Base-by-base conservation (phyloP, 2,888 invertebrate genomes). In the Pemphredon lugubris region DNA sequence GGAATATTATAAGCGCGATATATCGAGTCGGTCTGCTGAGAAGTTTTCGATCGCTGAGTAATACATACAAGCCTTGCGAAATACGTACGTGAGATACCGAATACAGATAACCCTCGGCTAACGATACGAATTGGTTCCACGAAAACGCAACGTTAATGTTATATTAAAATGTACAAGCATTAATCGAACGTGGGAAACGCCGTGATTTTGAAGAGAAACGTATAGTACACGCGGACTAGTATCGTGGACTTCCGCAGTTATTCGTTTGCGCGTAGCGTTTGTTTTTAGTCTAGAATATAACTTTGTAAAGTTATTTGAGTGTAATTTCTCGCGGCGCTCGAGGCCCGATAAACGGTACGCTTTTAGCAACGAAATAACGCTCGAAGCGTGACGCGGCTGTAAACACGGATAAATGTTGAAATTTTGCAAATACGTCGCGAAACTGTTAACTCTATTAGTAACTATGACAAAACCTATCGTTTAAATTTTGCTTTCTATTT, bases 361-460 rank as follows among this genome's bases (percentile, higher is more conserved):
- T 48, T 26, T 32, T 34, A 18, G 47, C 54, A 42, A 61, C 47
- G 34, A 61, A 57, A 45, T 54, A 14, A 20, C 30, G 20, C 13
- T 20, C 14, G 44, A 9, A 16, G 57, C 61, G 66, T 71, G 61
- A 32, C 60, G 45, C 21, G 48, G 48, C 39, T 7, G 48, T 51
- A 66, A 67, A 67, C 61, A 34, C 20, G 3, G 23, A 9, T 2
- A 16, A 40, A 40, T 7, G 40, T 14, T 40, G 18, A 16, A 40
- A 7, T 14, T 14, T 18, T 0, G 40, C 5, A 40, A 14, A 40
- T 18, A 40, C 7, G 11, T 11, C 16, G 40, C 9, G 2, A n/a
- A 37, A 37, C 37, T 37, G 2, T 13, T 13, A 37, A 37, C 13
- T 37, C 37, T 37, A 13, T n/a, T 37, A 13, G 11, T 4, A 37